Base-by-base conservation (phyloP, 2,797 vertebrate species). In the Nyctalus aviator region DNA sequence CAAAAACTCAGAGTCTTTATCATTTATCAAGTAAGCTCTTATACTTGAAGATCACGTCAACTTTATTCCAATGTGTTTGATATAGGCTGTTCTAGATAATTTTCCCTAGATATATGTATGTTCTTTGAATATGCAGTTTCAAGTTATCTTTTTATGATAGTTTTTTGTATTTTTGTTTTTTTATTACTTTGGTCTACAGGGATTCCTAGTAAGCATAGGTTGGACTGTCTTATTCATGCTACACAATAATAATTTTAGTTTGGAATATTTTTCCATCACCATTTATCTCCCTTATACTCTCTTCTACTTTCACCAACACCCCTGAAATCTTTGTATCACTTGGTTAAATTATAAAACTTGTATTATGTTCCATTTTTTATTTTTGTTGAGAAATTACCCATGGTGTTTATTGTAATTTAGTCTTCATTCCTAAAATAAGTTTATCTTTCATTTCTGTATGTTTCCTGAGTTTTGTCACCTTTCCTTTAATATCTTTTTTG, bases 101-200 rank as follows among this genome's bases (percentile, higher is more conserved):
- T 92, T 92, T 68, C 20, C 35, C 25, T 44, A 92, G 20, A 18
- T 77, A 68, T 46, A 13, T 90, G 2, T 59, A 62, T 71, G 5
- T 71, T 85, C 73, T 94, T 92, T 44, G 2, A 93, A 10, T 82
- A 21, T 71, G 8, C 32, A 41, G 37, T 92, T 86, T 95, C 7
- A 93, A 84, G 13, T 68, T 91, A 53, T 62, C 35, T 62, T 96
- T 94, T 83, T 46, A 81, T 90, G 72, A 14, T 12, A 50, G 4
- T 48, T 95, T 84, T 93, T 72, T 15, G 14, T 69, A 18, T 66
- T 73, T 84, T 59, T 69, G 4, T 32, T 44, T n/a, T 5, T 44
- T 57, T 76, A 6, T 96, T 92, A 50, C 55, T 87, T 84, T 95
- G 35, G 64, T 84, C 30, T 37, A 84, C 57, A 92, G 18, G 50